A percentile compares a stretch with the other conserved stretches of the same genome.
Evolutionary conservation across 1,140 invertebrate species (phyloP).

Genomic region (Bombus superbus): DNA sequence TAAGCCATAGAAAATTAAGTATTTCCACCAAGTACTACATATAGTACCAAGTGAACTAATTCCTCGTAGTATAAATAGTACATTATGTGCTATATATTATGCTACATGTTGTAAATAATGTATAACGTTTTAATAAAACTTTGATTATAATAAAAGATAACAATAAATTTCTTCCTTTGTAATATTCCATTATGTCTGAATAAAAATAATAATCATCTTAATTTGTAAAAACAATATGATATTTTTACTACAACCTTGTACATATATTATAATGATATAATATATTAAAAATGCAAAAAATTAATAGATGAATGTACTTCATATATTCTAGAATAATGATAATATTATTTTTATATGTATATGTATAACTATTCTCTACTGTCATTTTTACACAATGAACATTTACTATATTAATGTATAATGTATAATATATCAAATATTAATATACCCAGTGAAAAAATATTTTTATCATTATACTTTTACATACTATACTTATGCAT

Average conservation of each 20-base stretch:
- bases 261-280: neutral
- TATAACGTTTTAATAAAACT: conserved; percentile 81
- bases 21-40: conserved; percentile 12
- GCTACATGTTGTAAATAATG: conserved; percentile 80
- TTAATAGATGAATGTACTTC: neutral
- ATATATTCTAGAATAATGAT: too few relatives aligned
- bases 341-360: neutral
- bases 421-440: neutral
- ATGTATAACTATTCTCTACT: too few relatives aligned
- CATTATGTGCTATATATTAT: conserved; percentile 33
- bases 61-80: conserved; percentile 47
- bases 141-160: conserved; percentile 62
- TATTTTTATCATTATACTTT: neutral
- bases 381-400: too few relatives aligned
- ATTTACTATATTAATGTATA: neutral
- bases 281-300: neutral
- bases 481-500: neutral
- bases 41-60: conserved; percentile 41
- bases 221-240: neutral
- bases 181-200: neutral
- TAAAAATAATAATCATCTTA: neutral
- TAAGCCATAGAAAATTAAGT: conserved; percentile 14
- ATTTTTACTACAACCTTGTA: too few relatives aligned
- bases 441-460: neutral
- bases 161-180: neutral